Conservation (phyloP, 92 coral and sea anemone genomes). For the Plumapathes pennacea region DNA sequence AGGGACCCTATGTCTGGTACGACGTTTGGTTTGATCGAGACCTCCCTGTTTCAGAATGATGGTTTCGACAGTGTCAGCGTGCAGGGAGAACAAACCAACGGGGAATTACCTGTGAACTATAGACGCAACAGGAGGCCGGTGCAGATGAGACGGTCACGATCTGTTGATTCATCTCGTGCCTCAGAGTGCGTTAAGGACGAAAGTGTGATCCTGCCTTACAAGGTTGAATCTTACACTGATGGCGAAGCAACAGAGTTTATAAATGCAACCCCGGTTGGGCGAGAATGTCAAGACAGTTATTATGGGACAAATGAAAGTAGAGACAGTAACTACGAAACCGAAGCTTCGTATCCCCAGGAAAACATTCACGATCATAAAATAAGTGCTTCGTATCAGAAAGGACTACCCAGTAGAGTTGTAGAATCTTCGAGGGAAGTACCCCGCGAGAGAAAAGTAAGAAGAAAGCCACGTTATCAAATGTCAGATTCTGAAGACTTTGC, state of each 20-base stretch:
- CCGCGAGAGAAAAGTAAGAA: conserved; percentile 43
- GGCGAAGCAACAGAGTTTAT: conserved; percentile 61
- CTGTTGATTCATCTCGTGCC: not conserved
- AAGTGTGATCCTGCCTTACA: conserved; percentile 23
- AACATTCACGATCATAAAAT: too few species aligned
- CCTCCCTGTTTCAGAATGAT: conserved; percentile 71
- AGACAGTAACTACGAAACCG: conserved; percentile 95
- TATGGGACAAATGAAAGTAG: conserved; percentile 91
- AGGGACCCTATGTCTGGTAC: conserved; percentile 49
- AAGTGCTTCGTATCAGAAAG: conserved; percentile 15
- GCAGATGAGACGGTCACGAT: conserved; percentile 22
- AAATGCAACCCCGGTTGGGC: conserved; percentile 87
- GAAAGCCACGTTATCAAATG: conserved; percentile 57
- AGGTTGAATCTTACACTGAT: conserved; percentile 31
- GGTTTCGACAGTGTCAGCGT: conserved; percentile 89
- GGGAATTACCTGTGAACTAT: conserved; percentile 46
- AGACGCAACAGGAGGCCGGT: conserved; percentile 54
- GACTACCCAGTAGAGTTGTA: conserved; percentile 21
- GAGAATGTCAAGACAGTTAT: conserved; percentile 70
- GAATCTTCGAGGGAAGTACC: conserved; percentile 33
- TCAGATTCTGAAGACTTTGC: conserved; percentile 63
- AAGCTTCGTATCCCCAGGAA: conserved; percentile 69
- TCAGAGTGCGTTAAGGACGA: too few species aligned
- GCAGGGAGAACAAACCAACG: conserved; percentile 59
- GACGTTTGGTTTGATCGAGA: conserved; percentile 75